phyloP scores from a whole-genome alignment of 2,888 invertebrate species.

The Lithophane ornitopus region DNA sequence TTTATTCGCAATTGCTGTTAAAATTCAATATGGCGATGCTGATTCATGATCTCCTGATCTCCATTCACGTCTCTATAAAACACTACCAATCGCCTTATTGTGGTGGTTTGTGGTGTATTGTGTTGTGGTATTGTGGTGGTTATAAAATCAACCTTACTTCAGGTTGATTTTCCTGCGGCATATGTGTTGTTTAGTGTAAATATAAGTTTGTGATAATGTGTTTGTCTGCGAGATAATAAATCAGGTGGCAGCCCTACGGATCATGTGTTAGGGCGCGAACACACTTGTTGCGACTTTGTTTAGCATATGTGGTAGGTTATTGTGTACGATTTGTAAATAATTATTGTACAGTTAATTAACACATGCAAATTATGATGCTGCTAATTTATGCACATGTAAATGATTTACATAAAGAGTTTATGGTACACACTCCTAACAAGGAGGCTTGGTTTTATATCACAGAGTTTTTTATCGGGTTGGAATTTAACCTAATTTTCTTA shows the following conservation, averaged over 20 bases:
- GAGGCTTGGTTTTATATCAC: background rate
- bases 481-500: background rate
- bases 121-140: too few relatives aligned
- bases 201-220: constrained; percentile 55
- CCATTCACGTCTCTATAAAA: background rate
- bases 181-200: constrained; percentile 11
- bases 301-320: constrained; percentile 45
- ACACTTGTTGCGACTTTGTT: constrained; percentile 42
- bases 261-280: constrained; percentile 45
- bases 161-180: background rate
- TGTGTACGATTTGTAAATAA: constrained; percentile 43
- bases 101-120: too few relatives aligned
- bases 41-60: constrained; percentile 64
- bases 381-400: constrained; percentile 14
- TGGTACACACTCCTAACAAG: background rate
- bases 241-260: constrained; percentile 60
- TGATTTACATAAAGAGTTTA: background rate
- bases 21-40: constrained; percentile 74
- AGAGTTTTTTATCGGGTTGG: background rate
- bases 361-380: constrained; percentile 44
- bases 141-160: too few relatives aligned
- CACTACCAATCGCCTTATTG: background rate
- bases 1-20: constrained; percentile 73
- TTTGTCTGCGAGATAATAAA: constrained; percentile 64
- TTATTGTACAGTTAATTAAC: constrained; percentile 41